Percentiles rank a stretch among this genome's conserved stretches.
These are phyloP conservation scores for Sander lucioperca DNA, from an alignment of 2,113 vertebrate genomes.

Conservation along the genomic window DNA sequence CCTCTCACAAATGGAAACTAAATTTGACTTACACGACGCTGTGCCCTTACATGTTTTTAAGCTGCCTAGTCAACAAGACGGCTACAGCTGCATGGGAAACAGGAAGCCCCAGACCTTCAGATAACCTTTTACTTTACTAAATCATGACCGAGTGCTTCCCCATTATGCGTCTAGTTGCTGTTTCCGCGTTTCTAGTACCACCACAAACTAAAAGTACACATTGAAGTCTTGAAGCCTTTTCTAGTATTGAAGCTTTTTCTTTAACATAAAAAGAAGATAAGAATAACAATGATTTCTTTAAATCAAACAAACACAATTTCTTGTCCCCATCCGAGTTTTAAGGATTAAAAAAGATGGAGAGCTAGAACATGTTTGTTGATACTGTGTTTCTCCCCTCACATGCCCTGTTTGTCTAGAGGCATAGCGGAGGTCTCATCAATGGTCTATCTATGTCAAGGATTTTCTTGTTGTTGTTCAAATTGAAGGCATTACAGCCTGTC, in stretches of 20 bases:
- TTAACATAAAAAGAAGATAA: too few species aligned
- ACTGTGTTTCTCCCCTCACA: not conserved
- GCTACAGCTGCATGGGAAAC: constrained; percentile 56
- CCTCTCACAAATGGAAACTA: constrained; percentile 61
- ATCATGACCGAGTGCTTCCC: constrained; percentile 46
- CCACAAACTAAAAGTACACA: constrained; percentile 3
- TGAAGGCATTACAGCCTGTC: not conserved
- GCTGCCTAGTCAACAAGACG: constrained; percentile 20
- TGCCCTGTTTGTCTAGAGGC: not conserved
- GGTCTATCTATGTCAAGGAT: not conserved
- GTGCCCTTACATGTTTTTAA: constrained; percentile 38
- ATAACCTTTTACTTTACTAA: constrained; percentile 66
- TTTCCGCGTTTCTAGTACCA: not conserved
- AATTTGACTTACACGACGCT: constrained; percentile 60
- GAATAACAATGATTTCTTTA: not conserved
- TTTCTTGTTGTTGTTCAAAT: not conserved
- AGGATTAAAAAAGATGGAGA: not conserved
- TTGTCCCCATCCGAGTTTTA: not conserved
- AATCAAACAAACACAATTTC: not conserved
- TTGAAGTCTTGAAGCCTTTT: not conserved
- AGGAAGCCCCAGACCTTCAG: constrained; percentile 67
- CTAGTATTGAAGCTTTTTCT: not conserved
- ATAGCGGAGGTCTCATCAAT: not conserved
- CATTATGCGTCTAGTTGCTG: not conserved
- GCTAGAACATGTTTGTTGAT: not conserved